Conservation (phyloP, 2,797 vertebrate genomes). For the Vespertilio murinus region DNA sequence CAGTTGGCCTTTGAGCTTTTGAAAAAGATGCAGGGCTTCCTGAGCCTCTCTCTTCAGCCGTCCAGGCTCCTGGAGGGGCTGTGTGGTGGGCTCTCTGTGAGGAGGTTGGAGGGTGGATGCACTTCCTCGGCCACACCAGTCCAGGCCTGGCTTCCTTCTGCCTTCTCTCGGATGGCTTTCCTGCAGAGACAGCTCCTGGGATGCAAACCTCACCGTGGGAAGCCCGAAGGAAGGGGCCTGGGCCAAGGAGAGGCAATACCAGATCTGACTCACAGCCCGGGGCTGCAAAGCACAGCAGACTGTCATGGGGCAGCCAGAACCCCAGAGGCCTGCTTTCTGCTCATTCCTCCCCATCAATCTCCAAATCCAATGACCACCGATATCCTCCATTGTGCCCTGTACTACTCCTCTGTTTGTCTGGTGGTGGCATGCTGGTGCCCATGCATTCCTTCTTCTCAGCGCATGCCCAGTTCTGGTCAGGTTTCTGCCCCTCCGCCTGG, state of each 20-base stretch:
- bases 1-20: neutral
- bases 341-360: neutral
- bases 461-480: neutral
- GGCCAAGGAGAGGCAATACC: neutral
- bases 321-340: neutral
- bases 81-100: neutral
- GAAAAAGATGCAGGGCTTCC: neutral
- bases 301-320: neutral
- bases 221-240: neutral
- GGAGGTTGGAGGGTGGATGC: neutral
- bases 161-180: neutral
- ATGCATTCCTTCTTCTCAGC: neutral
- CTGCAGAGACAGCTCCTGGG: neutral
- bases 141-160: neutral
- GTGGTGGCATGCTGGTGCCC: neutral
- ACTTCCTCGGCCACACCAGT: too few relatives aligned
- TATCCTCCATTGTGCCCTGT: rapidly evolving
- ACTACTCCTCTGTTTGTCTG: neutral
- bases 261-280: neutral
- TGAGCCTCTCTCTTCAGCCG: neutral
- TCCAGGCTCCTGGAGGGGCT: neutral
- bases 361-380: too few relatives aligned
- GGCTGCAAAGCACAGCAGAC: neutral
- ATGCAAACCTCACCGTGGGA: neutral
- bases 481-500: rapidly evolving